Conservation (phyloP, 2,113 vertebrate species). For the Chaetorhynchus papuensis region DNA sequence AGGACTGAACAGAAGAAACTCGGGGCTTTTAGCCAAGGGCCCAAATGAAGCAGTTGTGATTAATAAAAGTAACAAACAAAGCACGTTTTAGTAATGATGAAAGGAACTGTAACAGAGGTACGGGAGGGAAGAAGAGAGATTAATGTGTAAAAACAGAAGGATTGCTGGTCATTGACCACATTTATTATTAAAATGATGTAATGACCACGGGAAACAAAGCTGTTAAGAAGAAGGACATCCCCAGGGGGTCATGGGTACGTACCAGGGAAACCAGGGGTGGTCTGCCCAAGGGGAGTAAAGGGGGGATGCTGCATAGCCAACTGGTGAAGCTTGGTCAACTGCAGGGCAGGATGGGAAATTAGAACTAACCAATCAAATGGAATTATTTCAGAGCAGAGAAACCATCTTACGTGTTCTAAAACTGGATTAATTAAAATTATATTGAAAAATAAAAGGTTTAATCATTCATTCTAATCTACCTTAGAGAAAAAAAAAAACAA, state of each 20-base stretch:
- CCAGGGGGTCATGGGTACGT: constrained; percentile 91
- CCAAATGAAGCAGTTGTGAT: constrained; percentile 29
- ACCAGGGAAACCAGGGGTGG: constrained; percentile 98
- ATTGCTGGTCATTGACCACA: constrained; percentile 70
- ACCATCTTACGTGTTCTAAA: constrained; percentile 80
- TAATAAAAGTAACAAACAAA: constrained; percentile 53
- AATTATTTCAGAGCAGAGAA: constrained; percentile 93
- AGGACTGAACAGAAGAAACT: constrained; percentile 18
- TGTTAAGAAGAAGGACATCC: constrained; percentile 86
- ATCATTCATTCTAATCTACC: constrained; percentile 57
- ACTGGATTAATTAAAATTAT: constrained; percentile 71
- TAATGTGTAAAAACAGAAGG: constrained; percentile 61
- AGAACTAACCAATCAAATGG: constrained; percentile 96
- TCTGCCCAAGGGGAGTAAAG: constrained; percentile 98
- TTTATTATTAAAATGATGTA: constrained; percentile 76
- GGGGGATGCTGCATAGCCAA: constrained; percentile 98
- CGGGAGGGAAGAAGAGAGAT: constrained; percentile 16
- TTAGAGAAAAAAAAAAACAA: not conserved
- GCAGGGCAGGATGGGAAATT: constrained; percentile 97
- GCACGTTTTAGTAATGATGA: constrained; percentile 28
- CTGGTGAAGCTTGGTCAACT: constrained; percentile 99
- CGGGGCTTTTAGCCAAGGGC: constrained; percentile 11
- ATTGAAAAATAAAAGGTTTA: constrained; percentile 47
- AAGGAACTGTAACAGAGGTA: constrained; percentile 49
- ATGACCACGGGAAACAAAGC: constrained; percentile 81